Evolutionary conservation across 92 coral and sea anemone genomes (phyloP), one percentile per base, ranked within the genome.

Genomic region (Umimayanthus kanabou): DNA sequence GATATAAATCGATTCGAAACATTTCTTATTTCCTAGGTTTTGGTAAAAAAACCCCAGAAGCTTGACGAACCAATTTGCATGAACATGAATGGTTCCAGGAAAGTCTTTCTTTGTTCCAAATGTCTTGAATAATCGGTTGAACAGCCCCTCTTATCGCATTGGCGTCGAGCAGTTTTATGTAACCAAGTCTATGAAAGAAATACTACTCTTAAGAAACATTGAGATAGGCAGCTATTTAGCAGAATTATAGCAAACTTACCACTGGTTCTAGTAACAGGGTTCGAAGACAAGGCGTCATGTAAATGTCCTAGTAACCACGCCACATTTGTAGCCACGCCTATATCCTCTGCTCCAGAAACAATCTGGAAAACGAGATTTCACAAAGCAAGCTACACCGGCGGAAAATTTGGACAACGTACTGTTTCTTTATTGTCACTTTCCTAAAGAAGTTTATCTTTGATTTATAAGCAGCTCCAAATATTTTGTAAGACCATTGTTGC

Each of bases 261-360:
- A 81, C 94, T 94, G 39, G 96, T 89, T 83, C 86, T 89, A 53
- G 91, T 89, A 84, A 89, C 61, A 23, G 89, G 72, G 69, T 84
- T 91, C 53, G 92, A 88, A 58, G 92, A 92, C 28, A 86, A 85
- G 6, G 96, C 95, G 30, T 91, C 81, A 65, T 90, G 92, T 16
- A 95, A 83, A 39, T 92, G 96, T 29, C 98, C 95, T 23, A 96
- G 93, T 64, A 92, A 80, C 98, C 96, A 93, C 76, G 94, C 93
- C 77, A 92, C 72, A 55, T 94, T 92, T 1, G 92, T 82, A 23
- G 92, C 89, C 26, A 95, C 81, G 28, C 96, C 95, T 70, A 92
- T 80, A 78, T 94, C 98, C 20, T 86, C 89, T 33, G 93, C 90
- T 28, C 89, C 87, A 23, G 94, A 89, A 40, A 96, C 82, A 18